These are phyloP conservation scores for Caranx melampygus DNA, from an alignment of 2,113 vertebrate species.

Conservation along the genomic window DNA sequence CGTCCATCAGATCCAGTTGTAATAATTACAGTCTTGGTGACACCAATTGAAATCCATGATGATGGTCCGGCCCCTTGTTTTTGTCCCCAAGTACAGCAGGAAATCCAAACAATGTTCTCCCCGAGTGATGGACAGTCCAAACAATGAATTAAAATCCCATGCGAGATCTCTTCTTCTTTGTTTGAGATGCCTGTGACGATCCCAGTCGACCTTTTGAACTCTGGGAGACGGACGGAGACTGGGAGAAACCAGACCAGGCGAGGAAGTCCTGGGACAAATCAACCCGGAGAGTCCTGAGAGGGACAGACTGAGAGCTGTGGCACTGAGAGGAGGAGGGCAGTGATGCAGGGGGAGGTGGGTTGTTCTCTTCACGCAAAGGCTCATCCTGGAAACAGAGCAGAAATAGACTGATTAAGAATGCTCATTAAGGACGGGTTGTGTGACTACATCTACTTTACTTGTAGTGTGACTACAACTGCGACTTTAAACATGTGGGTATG, in stretches of 20 bases:
- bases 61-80: background rate
- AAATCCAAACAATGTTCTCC: background rate
- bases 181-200: constrained; percentile 69
- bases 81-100: too few species aligned
- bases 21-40: background rate
- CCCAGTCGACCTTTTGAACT: constrained; percentile 31
- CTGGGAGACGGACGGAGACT: constrained; percentile 39
- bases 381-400: constrained; percentile 40
- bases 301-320: constrained; percentile 43
- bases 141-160: constrained; percentile 89
- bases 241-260: background rate
- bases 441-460: too few species aligned
- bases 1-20: constrained; percentile 18
- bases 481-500: too few species aligned
- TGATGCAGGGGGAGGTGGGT: background rate
- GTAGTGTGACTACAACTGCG: too few species aligned
- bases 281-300: constrained; percentile 20
- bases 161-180: constrained; percentile 83
- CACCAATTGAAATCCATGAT: background rate
- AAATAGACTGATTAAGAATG: background rate
- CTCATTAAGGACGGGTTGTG: background rate
- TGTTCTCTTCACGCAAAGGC: constrained; percentile 5
- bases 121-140: too few species aligned
- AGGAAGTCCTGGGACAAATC: constrained; percentile 8
- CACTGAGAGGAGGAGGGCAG: constrained; percentile 18